phyloP scores from a whole-genome alignment of 2,113 vertebrate genomes.

The Dasyurus viverrinus region DNA sequence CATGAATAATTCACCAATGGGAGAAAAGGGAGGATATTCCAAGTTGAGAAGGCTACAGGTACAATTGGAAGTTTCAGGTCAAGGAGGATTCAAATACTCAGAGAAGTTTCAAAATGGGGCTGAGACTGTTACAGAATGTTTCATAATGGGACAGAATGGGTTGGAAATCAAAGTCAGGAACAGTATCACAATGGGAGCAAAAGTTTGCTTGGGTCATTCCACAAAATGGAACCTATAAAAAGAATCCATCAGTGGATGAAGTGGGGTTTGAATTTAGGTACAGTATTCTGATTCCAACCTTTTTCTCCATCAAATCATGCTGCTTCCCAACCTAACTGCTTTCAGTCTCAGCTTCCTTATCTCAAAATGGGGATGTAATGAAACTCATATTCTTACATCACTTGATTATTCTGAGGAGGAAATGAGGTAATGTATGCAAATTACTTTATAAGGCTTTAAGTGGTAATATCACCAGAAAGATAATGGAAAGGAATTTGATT shows the following conservation, averaged over 20 bases:
- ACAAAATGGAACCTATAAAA: not conserved
- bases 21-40: not conserved
- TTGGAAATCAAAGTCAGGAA: not conserved
- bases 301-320: not conserved
- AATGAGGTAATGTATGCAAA: not conserved
- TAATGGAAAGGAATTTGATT: not conserved
- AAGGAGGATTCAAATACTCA: not conserved
- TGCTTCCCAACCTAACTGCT: not conserved
- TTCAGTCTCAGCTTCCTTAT: not conserved
- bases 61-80: not conserved
- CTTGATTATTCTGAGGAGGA: constrained; percentile 5
- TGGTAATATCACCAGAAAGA: not conserved
- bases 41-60: not conserved
- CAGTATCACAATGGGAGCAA: not conserved
- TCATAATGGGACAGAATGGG: not conserved
- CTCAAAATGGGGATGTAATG: not conserved
- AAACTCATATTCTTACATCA: not conserved
- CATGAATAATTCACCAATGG: not conserved
- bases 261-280: not conserved
- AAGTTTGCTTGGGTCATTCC: not conserved
- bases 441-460: not conserved
- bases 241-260: not conserved
- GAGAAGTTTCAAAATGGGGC: not conserved
- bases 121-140: not conserved
- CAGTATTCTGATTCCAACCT: not conserved